Evolutionary conservation across 2,888 invertebrate species (phyloP).

Genomic region (Zaprionus lineosus): DNA sequence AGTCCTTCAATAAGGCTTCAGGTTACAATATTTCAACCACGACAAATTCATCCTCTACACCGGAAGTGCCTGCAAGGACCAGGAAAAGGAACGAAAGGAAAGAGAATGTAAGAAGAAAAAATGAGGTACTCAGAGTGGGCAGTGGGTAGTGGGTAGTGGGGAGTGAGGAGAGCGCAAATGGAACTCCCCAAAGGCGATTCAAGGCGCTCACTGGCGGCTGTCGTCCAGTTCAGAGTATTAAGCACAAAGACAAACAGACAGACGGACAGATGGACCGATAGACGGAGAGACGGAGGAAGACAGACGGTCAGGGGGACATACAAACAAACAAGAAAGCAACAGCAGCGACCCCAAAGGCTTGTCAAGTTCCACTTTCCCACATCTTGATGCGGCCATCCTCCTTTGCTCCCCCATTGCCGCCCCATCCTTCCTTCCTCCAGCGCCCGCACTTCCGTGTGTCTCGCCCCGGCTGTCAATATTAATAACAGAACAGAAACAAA

Average conservation of each 20-base stretch:
- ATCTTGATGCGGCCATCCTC: neutral
- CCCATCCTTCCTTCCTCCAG: neutral
- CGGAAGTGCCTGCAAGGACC: slow-evolving; percentile 49
- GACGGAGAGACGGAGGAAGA: too few species aligned
- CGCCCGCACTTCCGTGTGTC: slow-evolving; percentile 1
- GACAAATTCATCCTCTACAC: slow-evolving; percentile 57
- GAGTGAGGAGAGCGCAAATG: slow-evolving; percentile 2
- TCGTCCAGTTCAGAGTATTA: slow-evolving; percentile 60
- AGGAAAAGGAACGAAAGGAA: neutral
- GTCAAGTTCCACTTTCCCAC: slow-evolving; percentile 35
- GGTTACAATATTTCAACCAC: slow-evolving; percentile 70
- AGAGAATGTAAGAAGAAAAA: neutral
- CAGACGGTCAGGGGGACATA: too few species aligned
- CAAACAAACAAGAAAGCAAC: slow-evolving; percentile 47
- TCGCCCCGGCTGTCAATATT: slow-evolving; percentile 59
- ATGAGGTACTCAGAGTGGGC: too few species aligned
- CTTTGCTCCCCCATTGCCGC: neutral
- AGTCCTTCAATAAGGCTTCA: slow-evolving; percentile 69
- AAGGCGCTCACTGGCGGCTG: too few species aligned
- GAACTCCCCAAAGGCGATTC: slow-evolving; percentile 12
- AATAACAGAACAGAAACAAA: slow-evolving; percentile 47
- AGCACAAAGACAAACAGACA: slow-evolving; percentile 63
- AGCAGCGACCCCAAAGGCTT: slow-evolving; percentile 45
- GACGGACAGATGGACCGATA: too few species aligned
- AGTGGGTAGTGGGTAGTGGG: too few species aligned